Evolutionary conservation across 2,888 invertebrate species (phyloP).

Genomic region (Epirrita christyi): DNA sequence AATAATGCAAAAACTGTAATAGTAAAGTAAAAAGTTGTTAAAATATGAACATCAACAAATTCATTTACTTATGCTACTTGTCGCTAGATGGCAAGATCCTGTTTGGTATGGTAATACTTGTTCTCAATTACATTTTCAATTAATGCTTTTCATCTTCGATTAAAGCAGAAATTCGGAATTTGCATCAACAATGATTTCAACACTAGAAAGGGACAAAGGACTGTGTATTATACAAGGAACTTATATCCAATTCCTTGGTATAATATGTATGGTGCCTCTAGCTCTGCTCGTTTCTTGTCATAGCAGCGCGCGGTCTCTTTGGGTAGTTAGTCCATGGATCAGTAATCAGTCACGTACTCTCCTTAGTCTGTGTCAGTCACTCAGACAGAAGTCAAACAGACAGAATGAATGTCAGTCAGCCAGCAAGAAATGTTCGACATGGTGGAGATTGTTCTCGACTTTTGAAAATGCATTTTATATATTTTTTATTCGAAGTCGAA

Average conservation of each 20-base stretch:
- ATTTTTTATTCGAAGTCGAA: conserved; percentile 53
- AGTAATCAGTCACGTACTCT: too few relatives aligned
- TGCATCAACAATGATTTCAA: too few relatives aligned
- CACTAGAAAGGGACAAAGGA: too few relatives aligned
- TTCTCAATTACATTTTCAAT: conserved; percentile 1
- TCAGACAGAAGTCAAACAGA: background rate
- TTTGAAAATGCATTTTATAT: conserved; percentile 59
- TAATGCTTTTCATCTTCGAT: too few relatives aligned
- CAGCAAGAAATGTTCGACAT: conserved; percentile 39
- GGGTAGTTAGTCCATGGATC: too few relatives aligned
- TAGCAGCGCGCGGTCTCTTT: too few relatives aligned
- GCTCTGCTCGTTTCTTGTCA: too few relatives aligned
- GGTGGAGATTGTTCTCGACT: conserved; percentile 76
- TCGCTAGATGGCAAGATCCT: conserved; percentile 1
- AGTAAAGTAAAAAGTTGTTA: background rate
- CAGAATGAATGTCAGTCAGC: background rate
- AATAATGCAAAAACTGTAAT: background rate
- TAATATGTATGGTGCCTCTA: too few relatives aligned
- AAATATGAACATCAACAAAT: background rate
- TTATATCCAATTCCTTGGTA: too few relatives aligned
- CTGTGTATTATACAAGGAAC: too few relatives aligned
- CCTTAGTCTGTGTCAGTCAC: too few relatives aligned
- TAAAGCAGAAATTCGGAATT: too few relatives aligned
- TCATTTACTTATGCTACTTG: background rate
- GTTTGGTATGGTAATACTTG: background rate